Evolutionary conservation across 2,797 vertebrate species (phyloP).

Genomic region (Tokudaia tokunoshimensis): DNA sequence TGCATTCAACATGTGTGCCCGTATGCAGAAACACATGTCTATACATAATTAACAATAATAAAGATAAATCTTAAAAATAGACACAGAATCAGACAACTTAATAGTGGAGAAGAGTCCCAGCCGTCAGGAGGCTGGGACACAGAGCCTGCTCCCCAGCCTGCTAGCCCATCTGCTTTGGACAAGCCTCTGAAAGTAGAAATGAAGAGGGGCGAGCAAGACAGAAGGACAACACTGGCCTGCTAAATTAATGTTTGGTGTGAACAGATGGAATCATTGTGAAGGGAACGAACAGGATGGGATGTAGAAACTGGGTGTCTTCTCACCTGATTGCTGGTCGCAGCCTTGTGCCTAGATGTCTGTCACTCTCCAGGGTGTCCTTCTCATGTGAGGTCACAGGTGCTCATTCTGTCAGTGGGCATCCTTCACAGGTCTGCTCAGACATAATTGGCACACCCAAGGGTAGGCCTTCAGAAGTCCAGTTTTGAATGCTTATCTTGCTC

Average conservation of each 20-base stretch:
- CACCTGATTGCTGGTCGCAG: neutral
- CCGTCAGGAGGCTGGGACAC: neutral
- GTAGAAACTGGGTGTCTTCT: neutral
- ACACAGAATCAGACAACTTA: neutral
- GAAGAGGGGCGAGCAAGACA: neutral
- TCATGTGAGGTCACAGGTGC: neutral
- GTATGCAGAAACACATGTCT: neutral
- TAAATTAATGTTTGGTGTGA: neutral
- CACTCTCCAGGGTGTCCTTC: neutral
- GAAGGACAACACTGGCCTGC: neutral
- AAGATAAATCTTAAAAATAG: neutral
- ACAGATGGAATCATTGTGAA: neutral
- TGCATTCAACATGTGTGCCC: neutral
- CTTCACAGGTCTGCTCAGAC: neutral
- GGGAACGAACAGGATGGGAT: neutral
- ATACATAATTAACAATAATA: neutral
- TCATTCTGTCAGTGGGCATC: no score
- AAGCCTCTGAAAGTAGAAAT: neutral
- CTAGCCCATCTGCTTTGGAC: neutral
- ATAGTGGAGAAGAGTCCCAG: neutral
- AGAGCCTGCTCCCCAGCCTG: neutral
- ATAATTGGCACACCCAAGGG: neutral
- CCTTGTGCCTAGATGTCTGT: neutral
- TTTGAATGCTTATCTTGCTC: neutral
- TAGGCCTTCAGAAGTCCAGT: neutral